These are phyloP conservation scores for Girardinichthys multiradiatus DNA, from an alignment of 2,113 vertebrate genomes.

Conservation along the genomic window DNA sequence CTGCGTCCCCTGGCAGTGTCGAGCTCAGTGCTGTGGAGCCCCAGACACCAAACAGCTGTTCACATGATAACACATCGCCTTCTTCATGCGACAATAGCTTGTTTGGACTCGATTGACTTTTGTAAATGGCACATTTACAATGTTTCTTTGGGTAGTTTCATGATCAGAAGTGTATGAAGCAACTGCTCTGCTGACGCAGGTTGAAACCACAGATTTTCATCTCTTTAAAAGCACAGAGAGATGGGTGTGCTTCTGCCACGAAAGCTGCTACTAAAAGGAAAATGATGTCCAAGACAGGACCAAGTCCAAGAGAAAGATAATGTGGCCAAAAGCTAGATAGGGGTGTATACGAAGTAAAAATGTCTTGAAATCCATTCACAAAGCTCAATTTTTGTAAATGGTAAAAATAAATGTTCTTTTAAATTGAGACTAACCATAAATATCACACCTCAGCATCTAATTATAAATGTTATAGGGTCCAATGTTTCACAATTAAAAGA, in stretches of 20 bases:
- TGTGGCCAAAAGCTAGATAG: conserved; percentile 9
- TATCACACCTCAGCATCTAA: not conserved
- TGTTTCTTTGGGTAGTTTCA: conserved; percentile 41
- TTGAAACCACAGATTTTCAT: conserved; percentile 36
- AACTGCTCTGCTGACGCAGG: conserved; percentile 21
- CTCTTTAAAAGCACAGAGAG: conserved; percentile 25
- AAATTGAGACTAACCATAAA: not conserved
- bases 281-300: conserved; percentile 7
- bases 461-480: not conserved
- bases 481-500: not conserved
- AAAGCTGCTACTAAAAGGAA: conserved; percentile 27
- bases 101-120: conserved; percentile 38
- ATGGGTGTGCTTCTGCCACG: conserved; percentile 13
- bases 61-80: conserved; percentile 41
- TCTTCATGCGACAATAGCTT: conserved; percentile 17
- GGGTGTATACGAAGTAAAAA: conserved; percentile 14
- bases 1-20: conserved; percentile 47
- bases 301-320: not conserved
- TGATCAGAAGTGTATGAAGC: conserved; percentile 14
- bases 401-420: not conserved
- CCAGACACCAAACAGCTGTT: conserved; percentile 54
- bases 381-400: not conserved
- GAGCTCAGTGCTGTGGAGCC: conserved; percentile 38
- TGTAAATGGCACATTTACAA: conserved; percentile 14
- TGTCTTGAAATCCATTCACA: not conserved